Conservation (phyloP, 2,113 vertebrate genomes). For the Terrapene triunguis region DNA sequence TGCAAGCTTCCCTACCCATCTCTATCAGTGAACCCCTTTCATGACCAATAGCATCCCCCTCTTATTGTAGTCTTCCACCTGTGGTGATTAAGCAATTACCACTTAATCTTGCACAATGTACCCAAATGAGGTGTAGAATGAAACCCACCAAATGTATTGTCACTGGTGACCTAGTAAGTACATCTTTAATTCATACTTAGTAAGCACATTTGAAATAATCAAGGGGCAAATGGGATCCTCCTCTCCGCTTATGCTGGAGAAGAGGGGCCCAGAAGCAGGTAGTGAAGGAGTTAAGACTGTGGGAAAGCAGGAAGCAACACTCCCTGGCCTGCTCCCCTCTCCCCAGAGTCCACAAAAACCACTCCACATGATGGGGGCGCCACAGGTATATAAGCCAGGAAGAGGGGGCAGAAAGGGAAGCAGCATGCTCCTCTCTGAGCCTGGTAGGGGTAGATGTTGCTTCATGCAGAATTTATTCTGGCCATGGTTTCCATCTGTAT, state of each 20-base stretch:
- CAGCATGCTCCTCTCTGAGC: background rate
- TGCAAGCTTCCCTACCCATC: background rate
- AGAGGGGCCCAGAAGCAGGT: background rate
- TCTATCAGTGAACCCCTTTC: background rate
- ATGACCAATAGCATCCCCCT: background rate
- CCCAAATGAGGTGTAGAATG: background rate
- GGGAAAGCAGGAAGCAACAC: background rate
- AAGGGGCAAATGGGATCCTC: background rate
- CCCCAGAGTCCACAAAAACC: rapidly evolving
- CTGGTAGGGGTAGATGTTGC: background rate
- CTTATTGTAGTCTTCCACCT: background rate
- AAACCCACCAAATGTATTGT: background rate
- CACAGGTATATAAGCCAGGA: background rate
- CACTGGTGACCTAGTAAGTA: background rate
- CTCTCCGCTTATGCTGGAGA: rapidly evolving
- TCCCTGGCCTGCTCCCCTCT: background rate
- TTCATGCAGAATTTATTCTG: background rate
- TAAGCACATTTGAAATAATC: background rate
- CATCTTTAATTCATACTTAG: background rate
- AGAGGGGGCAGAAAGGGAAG: background rate
- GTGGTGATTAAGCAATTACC: background rate
- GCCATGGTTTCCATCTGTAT: background rate
- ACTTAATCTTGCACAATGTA: background rate
- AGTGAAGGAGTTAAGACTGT: rapidly evolving
- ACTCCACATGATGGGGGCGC: background rate